These are phyloP conservation scores for Margaritifera margaritifera DNA, from an alignment of 2,888 invertebrate species.

Conservation along the genomic window DNA sequence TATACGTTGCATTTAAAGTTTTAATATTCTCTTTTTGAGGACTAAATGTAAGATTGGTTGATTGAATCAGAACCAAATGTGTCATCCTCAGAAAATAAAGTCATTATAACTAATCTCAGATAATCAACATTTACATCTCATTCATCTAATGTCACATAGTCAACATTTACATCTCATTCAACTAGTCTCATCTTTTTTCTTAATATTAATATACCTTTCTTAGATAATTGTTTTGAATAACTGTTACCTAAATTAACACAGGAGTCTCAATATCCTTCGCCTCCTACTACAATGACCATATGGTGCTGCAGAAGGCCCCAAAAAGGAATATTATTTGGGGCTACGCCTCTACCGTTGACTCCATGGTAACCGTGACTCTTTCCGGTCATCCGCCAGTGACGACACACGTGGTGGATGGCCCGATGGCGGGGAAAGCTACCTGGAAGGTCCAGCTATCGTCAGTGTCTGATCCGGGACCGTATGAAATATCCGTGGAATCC, in stretches of 20 bases:
- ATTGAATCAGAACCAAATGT: no score
- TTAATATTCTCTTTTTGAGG: no score
- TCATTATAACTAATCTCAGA: no score
- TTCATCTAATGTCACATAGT: no score
- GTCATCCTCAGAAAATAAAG: no score
- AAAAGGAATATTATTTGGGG: slow-evolving; percentile 56
- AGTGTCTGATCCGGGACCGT: slow-evolving; percentile 36
- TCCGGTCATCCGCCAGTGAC: background rate
- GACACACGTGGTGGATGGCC: background rate
- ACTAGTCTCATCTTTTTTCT: no score
- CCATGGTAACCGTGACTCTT: slow-evolving; percentile 22
- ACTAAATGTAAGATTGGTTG: no score
- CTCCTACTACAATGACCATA: slow-evolving; percentile 55
- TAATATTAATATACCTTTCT: no score
- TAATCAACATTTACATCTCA: no score
- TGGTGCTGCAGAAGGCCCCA: slow-evolving; percentile 61
- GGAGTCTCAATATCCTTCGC: slow-evolving; percentile 23
- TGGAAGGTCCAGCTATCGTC: slow-evolving; percentile 52
- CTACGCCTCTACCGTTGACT: slow-evolving; percentile 42
- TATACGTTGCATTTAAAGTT: no score
- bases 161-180: no score
- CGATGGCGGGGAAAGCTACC: slow-evolving; percentile 35
- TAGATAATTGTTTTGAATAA: no score
- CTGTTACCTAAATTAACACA: background rate
- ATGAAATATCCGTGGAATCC: slow-evolving; percentile 26